Base-by-base conservation (phyloP, 92 coral and sea anemone genomes). In the Diadumene lineata region DNA sequence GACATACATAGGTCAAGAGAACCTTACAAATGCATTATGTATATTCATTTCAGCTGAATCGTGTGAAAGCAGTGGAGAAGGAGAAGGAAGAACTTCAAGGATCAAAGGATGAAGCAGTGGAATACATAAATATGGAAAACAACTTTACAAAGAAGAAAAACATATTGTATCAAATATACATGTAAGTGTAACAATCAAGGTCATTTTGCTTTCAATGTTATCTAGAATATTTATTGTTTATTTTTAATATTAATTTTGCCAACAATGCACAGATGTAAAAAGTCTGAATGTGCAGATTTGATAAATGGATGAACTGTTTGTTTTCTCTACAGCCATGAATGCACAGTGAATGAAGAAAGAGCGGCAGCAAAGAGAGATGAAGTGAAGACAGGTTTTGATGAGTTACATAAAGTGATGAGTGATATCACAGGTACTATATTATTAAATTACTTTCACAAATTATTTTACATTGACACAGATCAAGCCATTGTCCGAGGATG, bases 31-130 rank as follows among this genome's bases (percentile, higher is more conserved):
- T n/a, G n/a, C n/a, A n/a, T n/a, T n/a, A n/a, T n/a, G n/a, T n/a
- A n/a, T n/a, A n/a, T n/a, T n/a, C n/a, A n/a, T 38, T 56, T 66
- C 66, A 94, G 98, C 80, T 92, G 34, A 94, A 94, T 75, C 90
- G 98, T 67, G 98, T 94, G 26, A 94, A 94, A 55, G 90, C 98
- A 24, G 97, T 94, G 34, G 98, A 94, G 56, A 94, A 94, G 56
- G 98, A 94, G 38, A 94, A 92, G 66, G 97, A 94, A 81, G 98
- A 94, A 61, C 79, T 94, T 31, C 93, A 94, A 72, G 97, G 96
- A 22, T 78, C 90, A 18, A 94, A 94, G 68, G 87, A 94, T 84
- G 98, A 94, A 76, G 98, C 98, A 50, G 90, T 94, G n/a, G 97
- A 92, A 74, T 94, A 80, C 73, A 62, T 94, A 23, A 93, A 84